A percentile compares a stretch with the other conserved stretches of the same genome.
Evolutionary conservation across 2,797 vertebrate genomes (phyloP).

Genomic region (Momotus momota): DNA sequence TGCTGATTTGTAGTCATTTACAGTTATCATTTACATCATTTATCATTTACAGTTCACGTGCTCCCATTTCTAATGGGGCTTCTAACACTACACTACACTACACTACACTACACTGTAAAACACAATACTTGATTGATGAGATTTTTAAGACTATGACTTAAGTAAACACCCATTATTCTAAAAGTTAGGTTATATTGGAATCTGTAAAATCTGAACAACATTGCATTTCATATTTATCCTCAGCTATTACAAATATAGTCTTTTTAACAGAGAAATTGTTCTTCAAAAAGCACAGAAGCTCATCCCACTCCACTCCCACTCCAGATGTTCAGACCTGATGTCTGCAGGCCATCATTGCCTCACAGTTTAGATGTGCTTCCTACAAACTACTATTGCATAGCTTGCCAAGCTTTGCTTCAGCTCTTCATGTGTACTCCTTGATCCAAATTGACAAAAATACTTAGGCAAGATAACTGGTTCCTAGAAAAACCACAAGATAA

Average conservation of each 20-base stretch:
- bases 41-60: neutral
- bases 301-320: neutral
- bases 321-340: neutral
- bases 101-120: neutral
- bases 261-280: neutral
- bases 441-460: neutral
- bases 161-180: neutral
- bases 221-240: neutral
- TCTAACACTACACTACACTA: neutral
- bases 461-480: neutral
- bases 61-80: neutral
- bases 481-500: neutral
- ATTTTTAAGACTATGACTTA: neutral
- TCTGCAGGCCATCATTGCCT: neutral
- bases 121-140: neutral
- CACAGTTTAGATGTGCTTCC: rapidly evolving
- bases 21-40: neutral
- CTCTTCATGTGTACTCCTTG: neutral
- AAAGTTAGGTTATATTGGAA: neutral
- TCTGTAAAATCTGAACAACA: neutral
- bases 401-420: neutral
- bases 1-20: neutral
- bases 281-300: neutral
- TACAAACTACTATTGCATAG: neutral
- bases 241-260: neutral